phyloP scores from a whole-genome alignment of 2,888 invertebrate species.

The Proisotoma minuta region DNA sequence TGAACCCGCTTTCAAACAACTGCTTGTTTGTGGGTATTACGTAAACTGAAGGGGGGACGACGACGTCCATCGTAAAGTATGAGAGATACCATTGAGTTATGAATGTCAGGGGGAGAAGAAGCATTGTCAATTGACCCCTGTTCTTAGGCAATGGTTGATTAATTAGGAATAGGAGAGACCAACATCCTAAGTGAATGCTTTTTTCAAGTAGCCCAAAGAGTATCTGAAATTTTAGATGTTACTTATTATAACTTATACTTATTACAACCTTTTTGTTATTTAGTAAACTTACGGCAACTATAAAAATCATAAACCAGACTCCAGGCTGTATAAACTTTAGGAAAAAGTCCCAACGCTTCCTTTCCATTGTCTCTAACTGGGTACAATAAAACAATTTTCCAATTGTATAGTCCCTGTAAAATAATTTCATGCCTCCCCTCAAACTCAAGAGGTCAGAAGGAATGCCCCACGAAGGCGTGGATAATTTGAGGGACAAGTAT shows the following conservation, averaged over 20 bases:
- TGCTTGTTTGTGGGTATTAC: neutral
- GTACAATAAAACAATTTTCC: conserved; percentile 2
- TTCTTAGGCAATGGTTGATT: neutral
- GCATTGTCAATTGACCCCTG: neutral
- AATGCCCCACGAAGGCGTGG: neutral
- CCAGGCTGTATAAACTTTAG: neutral
- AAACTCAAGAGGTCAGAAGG: neutral
- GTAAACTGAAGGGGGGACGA: neutral
- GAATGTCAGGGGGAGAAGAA: neutral
- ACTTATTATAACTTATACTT: neutral
- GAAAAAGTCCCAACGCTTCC: neutral
- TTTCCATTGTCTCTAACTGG: neutral
- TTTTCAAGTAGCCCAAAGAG: neutral
- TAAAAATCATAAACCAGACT: neutral
- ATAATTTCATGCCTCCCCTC: neutral
- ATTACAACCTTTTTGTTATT: neutral
- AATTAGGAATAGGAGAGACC: neutral
- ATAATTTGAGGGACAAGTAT: neutral
- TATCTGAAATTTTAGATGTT: neutral
- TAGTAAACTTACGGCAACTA: neutral
- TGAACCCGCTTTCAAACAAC: neutral
- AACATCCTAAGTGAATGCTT: neutral
- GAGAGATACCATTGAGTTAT: neutral
- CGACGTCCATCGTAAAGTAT: neutral
- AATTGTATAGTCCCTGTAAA: neutral